Base-by-base conservation (phyloP, 2,113 vertebrate genomes). In the Oenanthe oenanthe region DNA sequence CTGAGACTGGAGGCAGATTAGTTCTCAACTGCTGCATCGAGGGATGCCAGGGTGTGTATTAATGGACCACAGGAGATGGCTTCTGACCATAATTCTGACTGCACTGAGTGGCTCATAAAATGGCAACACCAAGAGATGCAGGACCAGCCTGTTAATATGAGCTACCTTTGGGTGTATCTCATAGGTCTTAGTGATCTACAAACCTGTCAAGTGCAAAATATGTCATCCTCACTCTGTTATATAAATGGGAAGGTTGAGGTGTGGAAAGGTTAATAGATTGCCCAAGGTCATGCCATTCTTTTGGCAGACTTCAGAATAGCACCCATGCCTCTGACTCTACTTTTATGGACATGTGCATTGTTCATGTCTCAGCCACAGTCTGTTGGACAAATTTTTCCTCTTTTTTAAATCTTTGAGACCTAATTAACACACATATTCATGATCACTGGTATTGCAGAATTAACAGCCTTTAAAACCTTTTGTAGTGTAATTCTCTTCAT, bases 1-100 rank as follows among this genome's bases (percentile, higher is more conserved):
- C 89, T 0, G 26, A 96, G 94, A 79, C 72, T 71, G 85, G 95
- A 97, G 96, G 96, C 95, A 97, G 95, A 97, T 96, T 97, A 97
- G 92, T 94, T 97, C 51, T 57, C 3, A 7, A 95, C 89, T 89
- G 93, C 76, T 93, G 73, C 67, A 61, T 14, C 88, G 51, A 92
- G 83, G 87, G 77, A 60, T 86, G 89, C 89, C 70, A 85, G 71
- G 63, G 26, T 60, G 57, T 79, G 40, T 97, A 93, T 93, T 96
- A 95, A 97, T 97, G 92, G 78, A 45, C 42, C 45, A 54, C 36
- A 80, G 75, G 75, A 89, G 34, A 80, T 78, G 87, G 12, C 20
- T 85, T 86, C 91, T 54, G 36, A 88, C 85, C 48, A n/a, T 86
- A 79, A 83, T 88, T 95, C 65, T 94, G 85, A 53, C 36, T 92